Percentiles rank a stretch among this genome's conserved stretches.
phyloP scores from a whole-genome alignment of 2,113 vertebrate genomes.

The Tringa solitaria region DNA sequence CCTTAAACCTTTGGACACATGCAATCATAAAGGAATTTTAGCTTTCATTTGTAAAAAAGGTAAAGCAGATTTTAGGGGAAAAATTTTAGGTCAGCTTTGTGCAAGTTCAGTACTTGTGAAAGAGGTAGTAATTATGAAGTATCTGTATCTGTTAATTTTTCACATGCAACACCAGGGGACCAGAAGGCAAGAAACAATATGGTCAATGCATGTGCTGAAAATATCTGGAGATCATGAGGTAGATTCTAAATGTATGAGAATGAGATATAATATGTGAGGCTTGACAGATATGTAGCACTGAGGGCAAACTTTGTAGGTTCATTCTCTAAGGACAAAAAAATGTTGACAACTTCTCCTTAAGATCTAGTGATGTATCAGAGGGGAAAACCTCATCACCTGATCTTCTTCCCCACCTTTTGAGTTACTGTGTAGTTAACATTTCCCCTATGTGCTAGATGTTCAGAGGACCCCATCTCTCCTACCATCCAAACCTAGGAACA shows the following conservation, averaged over 20 bases:
- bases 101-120: not conserved
- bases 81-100: not conserved
- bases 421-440: not conserved
- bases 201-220: not conserved
- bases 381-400: not conserved
- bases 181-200: not conserved
- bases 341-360: not conserved
- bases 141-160: not conserved
- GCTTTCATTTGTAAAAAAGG: not conserved
- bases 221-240: not conserved
- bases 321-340: not conserved
- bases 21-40: not conserved
- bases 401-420: not conserved
- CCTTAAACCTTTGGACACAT: not conserved
- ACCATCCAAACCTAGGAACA: not conserved
- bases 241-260: not conserved
- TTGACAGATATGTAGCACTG: not conserved
- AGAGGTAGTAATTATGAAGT: not conserved
- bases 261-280: not conserved
- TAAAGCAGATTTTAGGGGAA: not conserved
- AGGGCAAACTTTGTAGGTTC: not conserved
- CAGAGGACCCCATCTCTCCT: fast-evolving
- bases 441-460: not conserved
- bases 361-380: not conserved
- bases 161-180: not conserved